These are phyloP conservation scores for Salminus brasiliensis DNA, from an alignment of 2,113 vertebrate species.

Conservation along the genomic window DNA sequence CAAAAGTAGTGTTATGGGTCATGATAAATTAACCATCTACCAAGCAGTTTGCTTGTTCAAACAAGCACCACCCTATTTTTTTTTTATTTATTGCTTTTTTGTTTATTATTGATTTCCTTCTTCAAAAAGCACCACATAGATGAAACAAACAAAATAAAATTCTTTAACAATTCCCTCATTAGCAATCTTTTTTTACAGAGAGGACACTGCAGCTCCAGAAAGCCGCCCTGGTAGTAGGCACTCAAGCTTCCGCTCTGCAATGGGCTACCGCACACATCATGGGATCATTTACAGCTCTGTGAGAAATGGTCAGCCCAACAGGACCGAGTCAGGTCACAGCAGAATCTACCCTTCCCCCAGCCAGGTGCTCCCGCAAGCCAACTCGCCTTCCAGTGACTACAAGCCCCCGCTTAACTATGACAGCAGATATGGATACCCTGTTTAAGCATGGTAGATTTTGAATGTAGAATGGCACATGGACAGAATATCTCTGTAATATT, in stretches of 20 bases:
- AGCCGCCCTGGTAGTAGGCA: constrained; percentile 67
- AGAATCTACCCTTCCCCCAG: not conserved
- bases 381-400: not conserved
- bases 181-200: constrained; percentile 57
- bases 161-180: not conserved
- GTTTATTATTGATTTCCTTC: too few relatives aligned
- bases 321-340: constrained; percentile 46
- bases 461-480: not conserved
- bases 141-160: not conserved
- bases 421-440: constrained; percentile 71
- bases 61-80: too few relatives aligned
- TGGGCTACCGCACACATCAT: constrained; percentile 71
- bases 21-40: too few relatives aligned
- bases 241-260: constrained; percentile 70
- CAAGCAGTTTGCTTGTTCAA: too few relatives aligned
- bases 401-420: constrained; percentile 61
- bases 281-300: constrained; percentile 64
- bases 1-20: too few relatives aligned
- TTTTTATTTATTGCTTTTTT: too few relatives aligned
- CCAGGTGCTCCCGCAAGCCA: constrained; percentile 1
- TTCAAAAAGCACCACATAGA: too few relatives aligned
- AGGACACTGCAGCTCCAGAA: constrained; percentile 71
- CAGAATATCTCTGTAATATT: not conserved
- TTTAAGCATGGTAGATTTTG: constrained; percentile 55
- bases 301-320: constrained; percentile 17